Evolutionary conservation across 2,888 invertebrate species (phyloP).

Genomic region (Callyntrura sp.): DNA sequence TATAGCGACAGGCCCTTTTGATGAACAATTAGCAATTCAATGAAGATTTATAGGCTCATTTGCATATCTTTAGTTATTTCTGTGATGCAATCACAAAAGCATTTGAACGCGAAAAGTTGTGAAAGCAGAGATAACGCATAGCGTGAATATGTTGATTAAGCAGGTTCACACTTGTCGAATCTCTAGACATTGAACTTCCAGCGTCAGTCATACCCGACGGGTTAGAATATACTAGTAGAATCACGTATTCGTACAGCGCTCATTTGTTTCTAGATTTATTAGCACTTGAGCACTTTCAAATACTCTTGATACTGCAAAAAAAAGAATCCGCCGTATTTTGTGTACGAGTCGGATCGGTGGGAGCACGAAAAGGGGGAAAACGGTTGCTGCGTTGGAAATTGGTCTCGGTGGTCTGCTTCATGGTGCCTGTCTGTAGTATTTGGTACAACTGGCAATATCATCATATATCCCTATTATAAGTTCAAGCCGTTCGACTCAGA

Average conservation of each 20-base stretch:
- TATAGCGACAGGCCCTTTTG: not conserved
- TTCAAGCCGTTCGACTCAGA: no score
- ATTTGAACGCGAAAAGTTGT: not conserved
- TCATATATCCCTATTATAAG: not conserved
- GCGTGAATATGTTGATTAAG: constrained; percentile 7
- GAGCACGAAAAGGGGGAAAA: not conserved
- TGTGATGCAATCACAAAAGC: not conserved
- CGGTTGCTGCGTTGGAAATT: not conserved
- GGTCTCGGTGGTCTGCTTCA: not conserved
- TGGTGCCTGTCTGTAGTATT: no score
- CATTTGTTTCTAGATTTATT: not conserved
- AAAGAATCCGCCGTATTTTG: not conserved
- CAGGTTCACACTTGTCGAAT: not conserved
- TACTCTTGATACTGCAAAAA: not conserved
- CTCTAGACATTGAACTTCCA: constrained; percentile 10
- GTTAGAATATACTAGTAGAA: not conserved
- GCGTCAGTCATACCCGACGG: not conserved
- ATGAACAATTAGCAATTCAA: not conserved
- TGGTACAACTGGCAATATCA: not conserved
- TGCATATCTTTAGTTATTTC: not conserved
- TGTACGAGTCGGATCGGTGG: not conserved
- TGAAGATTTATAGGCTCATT: not conserved
- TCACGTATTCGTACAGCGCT: not conserved
- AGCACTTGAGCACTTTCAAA: not conserved
- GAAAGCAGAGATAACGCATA: not conserved